A percentile compares a stretch with the other conserved stretches of the same genome.
phyloP scores from a whole-genome alignment of 92 coral and sea anemone genomes.

The Palythoa grandis region DNA sequence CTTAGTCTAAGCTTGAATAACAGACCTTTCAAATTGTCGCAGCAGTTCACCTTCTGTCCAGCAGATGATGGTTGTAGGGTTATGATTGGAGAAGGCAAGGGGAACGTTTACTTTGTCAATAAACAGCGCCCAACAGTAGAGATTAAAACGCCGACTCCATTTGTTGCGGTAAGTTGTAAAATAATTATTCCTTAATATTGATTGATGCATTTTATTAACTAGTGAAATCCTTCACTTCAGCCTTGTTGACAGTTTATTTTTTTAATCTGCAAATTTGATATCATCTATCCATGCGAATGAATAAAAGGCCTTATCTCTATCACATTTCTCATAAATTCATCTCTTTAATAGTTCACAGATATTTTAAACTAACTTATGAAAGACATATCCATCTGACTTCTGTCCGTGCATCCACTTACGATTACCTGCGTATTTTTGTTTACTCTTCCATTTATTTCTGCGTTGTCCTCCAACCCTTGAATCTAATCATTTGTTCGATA shows the following conservation, averaged over 20 bases:
- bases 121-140: conserved; percentile 38
- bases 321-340: too few relatives aligned
- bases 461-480: neutral
- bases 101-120: neutral
- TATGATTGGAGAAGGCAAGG: conserved; percentile 33
- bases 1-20: conserved; percentile 36
- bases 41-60: conserved; percentile 68
- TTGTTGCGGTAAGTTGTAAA: conserved; percentile 29
- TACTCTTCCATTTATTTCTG: neutral
- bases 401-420: neutral
- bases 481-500: neutral
- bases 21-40: conserved; percentile 50
- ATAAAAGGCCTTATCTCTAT: too few relatives aligned
- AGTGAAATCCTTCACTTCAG: too few relatives aligned
- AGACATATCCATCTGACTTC: too few relatives aligned
- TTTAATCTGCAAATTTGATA: too few relatives aligned
- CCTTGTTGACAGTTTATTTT: too few relatives aligned
- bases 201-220: neutral
- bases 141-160: conserved; percentile 7
- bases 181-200: neutral
- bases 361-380: neutral
- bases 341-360: neutral
- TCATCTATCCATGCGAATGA: neutral
- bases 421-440: neutral
- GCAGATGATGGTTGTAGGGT: conserved; percentile 73